Evolutionary conservation across 2,888 invertebrate species (phyloP).

Genomic region (Agrotis ipsilon): DNA sequence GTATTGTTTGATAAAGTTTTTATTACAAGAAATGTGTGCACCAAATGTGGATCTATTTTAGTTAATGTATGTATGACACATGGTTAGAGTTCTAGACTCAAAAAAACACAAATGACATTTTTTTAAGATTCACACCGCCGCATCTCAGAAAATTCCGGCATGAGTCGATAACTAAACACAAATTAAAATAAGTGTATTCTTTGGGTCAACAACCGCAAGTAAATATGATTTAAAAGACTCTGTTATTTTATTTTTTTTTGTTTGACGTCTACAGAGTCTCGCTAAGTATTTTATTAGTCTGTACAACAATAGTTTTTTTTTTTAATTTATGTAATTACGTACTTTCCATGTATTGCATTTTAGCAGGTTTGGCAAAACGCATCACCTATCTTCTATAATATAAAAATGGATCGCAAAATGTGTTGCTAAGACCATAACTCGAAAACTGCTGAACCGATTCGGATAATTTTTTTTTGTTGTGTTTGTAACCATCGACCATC

Average conservation of each 20-base stretch:
- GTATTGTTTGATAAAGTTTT: conserved; percentile 1
- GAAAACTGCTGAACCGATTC: no score
- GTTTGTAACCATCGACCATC: no score
- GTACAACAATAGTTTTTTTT: no score
- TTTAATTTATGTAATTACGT: no score
- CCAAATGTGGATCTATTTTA: conserved; percentile 40
- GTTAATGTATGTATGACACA: conserved; percentile 4
- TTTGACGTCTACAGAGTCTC: background rate
- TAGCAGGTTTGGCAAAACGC: no score
- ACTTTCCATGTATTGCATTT: no score
- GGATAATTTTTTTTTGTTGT: no score
- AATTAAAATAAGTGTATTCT: background rate
- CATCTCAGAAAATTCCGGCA: background rate
- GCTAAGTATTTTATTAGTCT: no score
- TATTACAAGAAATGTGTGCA: conserved; percentile 31
- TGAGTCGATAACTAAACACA: background rate
- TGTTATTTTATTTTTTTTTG: background rate
- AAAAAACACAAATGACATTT: background rate
- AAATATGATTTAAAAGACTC: no score
- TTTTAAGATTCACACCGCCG: background rate
- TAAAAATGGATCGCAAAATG: no score
- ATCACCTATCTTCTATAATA: no score
- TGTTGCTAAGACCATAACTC: no score
- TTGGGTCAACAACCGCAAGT: background rate
- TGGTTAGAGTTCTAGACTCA: conserved; percentile 5